Conservation (phyloP, 1,140 invertebrate species). For the Solen grandis region DNA sequence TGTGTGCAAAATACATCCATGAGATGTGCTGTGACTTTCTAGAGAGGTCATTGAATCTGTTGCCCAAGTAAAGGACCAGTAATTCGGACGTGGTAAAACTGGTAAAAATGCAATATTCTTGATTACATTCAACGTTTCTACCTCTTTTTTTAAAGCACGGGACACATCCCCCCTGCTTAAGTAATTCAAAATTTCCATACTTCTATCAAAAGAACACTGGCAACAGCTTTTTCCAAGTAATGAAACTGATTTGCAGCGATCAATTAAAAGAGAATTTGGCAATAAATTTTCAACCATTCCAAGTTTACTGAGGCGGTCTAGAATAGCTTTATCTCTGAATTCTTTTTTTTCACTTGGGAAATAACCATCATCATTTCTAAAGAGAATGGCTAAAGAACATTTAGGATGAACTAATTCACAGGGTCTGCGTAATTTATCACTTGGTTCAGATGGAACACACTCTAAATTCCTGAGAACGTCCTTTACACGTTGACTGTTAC, state of each 20-base stretch:
- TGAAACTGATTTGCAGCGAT: background rate
- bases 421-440: background rate
- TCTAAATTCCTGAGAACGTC: background rate
- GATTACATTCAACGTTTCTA: background rate
- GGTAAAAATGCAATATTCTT: slow-evolving; percentile 2
- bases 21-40: too few relatives aligned
- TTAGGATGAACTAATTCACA: background rate
- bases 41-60: background rate
- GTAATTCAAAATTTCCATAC: background rate
- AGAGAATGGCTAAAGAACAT: background rate
- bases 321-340: background rate
- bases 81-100: background rate
- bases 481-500: background rate
- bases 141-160: slow-evolving; percentile 9
- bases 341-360: background rate
- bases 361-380: background rate
- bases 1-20: too few relatives aligned
- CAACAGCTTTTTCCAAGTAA: background rate
- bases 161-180: too few relatives aligned
- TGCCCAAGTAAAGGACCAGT: slow-evolving; percentile 42
- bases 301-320: background rate
- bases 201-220: background rate
- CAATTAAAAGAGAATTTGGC: background rate
- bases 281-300: background rate
- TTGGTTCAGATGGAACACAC: background rate